Evolutionary conservation across 2,113 vertebrate genomes (phyloP), one percentile per base, ranked within the genome.

Genomic region (Zonotrichia leucophrys): DNA sequence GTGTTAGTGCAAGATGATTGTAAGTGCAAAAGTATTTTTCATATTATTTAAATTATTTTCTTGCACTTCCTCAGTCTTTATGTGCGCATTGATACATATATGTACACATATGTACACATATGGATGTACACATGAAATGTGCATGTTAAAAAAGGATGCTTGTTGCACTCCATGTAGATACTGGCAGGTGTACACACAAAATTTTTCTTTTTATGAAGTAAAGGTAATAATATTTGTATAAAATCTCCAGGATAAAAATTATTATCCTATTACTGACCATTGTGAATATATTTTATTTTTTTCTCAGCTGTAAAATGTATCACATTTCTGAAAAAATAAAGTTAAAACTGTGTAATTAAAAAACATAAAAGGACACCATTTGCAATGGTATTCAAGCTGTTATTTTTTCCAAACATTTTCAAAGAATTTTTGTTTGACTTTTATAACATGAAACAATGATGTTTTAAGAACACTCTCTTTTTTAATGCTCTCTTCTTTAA

Each of bases 21-120:
- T 46, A 84, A 79, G 19, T 53, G 53, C 22, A 41, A 39, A 69
- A 73, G 59, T 76, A 69, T 91, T 95, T 95, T 92, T 89, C 21
- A 3, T 87, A 37, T 50, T 88, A 44, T 78, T 87, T 83, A 46
- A 44, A 1, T 72, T 49, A 31, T 12, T 59, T 86, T 80, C 55
- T 68, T 88, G 42, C 63, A 84, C 25, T 92, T 56, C 73, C 33
- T 84, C 47, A 28, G 27, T 64, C 35, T 63, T 78, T 72, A 7
- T 75, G 17, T 4, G 4, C 39, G 11, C 33, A 53, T 28, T 0
- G 0, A 27, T 72, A 50, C 44, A 5, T 72, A 8, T 1, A 4
- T 7, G 6, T 33, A 41, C 1, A 1, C 25, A 46, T 10, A 28
- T 9, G 15, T 24, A 49, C 16, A 10, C 11, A 7, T 44, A 24